Evolutionary conservation across 1,140 invertebrate species (phyloP).

Genomic region (Monomorium pharaonis): DNA sequence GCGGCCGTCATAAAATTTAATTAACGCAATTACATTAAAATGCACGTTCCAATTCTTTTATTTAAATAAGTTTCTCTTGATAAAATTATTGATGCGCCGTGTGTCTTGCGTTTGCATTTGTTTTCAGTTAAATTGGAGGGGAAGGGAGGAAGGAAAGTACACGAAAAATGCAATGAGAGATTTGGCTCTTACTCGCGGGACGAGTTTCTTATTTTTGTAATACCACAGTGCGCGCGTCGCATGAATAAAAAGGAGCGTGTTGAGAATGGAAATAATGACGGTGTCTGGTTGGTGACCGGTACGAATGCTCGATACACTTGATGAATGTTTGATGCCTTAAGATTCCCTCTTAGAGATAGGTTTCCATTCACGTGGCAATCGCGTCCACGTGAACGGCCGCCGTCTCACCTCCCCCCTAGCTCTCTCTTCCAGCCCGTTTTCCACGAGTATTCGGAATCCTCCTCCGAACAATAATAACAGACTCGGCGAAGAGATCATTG

Average conservation of each 20-base stretch:
- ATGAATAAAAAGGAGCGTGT: neutral
- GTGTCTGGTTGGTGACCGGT: constrained; percentile 52
- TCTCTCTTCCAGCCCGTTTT: constrained; percentile 4
- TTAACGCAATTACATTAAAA: neutral
- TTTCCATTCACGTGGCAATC: constrained; percentile 52
- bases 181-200: neutral
- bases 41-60: too few relatives aligned
- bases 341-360: constrained; percentile 60
- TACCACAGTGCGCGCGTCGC: neutral
- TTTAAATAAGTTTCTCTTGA: constrained; percentile 9
- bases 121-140: constrained; percentile 45
- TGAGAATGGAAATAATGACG: constrained; percentile 12
- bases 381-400: constrained; percentile 58
- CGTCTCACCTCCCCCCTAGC: neutral
- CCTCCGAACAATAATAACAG: constrained; percentile 63
- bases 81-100: neutral
- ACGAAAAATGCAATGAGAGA: neutral
- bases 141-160: too few relatives aligned
- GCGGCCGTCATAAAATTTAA: neutral
- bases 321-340: constrained; percentile 73
- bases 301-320: constrained; percentile 55
- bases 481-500: constrained; percentile 41
- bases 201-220: neutral
- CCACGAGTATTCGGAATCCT: neutral
- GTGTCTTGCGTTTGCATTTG: constrained; percentile 13